Evolutionary conservation across 1,140 invertebrate species (phyloP).

Genomic region (Onthophagus taurus): DNA sequence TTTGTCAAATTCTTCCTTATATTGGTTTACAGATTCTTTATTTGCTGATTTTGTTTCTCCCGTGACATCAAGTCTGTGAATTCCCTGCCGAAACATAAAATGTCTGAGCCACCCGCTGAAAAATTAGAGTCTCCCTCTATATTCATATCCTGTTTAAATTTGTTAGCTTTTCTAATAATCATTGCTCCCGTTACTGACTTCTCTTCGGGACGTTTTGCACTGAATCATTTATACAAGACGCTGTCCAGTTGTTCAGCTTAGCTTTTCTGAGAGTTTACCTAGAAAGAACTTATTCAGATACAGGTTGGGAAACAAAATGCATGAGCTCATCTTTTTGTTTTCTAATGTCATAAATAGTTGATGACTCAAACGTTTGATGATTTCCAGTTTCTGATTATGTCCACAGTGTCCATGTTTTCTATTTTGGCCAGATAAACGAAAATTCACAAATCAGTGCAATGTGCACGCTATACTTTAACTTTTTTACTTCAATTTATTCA

Average conservation of each 20-base stretch:
- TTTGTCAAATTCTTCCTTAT: slow-evolving; percentile 6
- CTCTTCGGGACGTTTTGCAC: slow-evolving; percentile 4
- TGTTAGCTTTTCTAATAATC: slow-evolving; percentile 29
- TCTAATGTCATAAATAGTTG: slow-evolving; percentile 2
- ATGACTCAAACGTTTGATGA: too few relatives aligned
- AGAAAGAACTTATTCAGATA: too few relatives aligned
- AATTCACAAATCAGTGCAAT: too few relatives aligned
- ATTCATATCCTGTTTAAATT: slow-evolving; percentile 26
- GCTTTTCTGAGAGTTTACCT: slow-evolving; percentile 2
- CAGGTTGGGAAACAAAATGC: not conserved
- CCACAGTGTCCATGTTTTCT: too few relatives aligned
- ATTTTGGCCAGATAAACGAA: too few relatives aligned
- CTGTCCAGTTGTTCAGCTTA: slow-evolving; percentile 3
- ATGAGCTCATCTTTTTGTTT: slow-evolving; percentile 4
- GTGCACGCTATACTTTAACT: too few relatives aligned
- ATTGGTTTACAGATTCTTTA: not conserved
- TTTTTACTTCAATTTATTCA: too few relatives aligned
- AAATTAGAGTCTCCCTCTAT: slow-evolving; percentile 22
- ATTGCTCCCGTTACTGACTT: slow-evolving; percentile 26
- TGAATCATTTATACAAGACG: slow-evolving; percentile 11
- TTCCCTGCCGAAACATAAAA: slow-evolving; percentile 31
- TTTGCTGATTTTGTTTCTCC: slow-evolving; percentile 15
- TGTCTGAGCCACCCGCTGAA: slow-evolving; percentile 29
- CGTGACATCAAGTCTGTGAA: slow-evolving; percentile 14
- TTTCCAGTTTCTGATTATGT: too few relatives aligned